Evolutionary conservation across 2,888 invertebrate species (phyloP).

Genomic region (Tanaodytes sp.): DNA sequence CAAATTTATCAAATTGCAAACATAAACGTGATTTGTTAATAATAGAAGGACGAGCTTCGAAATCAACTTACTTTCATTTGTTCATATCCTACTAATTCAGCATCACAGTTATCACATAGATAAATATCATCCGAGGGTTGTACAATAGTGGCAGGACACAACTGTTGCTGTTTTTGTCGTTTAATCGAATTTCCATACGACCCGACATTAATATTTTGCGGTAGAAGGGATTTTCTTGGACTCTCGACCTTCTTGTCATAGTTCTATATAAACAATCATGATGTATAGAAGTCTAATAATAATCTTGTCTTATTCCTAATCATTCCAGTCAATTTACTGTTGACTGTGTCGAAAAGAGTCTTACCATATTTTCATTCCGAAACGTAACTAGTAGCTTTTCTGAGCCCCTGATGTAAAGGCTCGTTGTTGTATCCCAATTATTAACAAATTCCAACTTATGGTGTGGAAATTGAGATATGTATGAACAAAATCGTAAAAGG

Average conservation of each 20-base stretch:
- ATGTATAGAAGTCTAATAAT: too few species aligned
- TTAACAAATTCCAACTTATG: constrained; percentile 80
- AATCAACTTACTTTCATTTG: constrained; percentile 74
- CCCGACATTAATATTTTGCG: constrained; percentile 62
- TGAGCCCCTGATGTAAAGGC: constrained; percentile 79
- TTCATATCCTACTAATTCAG: constrained; percentile 78
- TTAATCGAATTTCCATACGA: constrained; percentile 58
- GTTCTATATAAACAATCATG: constrained; percentile 59
- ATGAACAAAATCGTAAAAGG: constrained; percentile 81
- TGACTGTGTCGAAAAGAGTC: background rate
- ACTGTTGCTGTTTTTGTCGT: constrained; percentile 62
- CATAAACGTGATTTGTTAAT: too few species aligned
- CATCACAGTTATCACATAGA: constrained; percentile 84
- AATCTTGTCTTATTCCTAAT: background rate
- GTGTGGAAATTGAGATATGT: constrained; percentile 79
- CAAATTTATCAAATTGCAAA: too few species aligned
- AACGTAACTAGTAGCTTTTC: constrained; percentile 82
- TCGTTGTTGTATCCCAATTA: constrained; percentile 83
- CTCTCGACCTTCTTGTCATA: constrained; percentile 68
- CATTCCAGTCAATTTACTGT: background rate
- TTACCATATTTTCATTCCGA: constrained; percentile 82
- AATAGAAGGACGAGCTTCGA: too few species aligned
- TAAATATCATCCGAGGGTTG: constrained; percentile 80
- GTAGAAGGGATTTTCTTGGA: constrained; percentile 73
- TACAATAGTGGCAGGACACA: constrained; percentile 73